phyloP scores from a whole-genome alignment of 2,888 invertebrate genomes.

The Formica aserva region DNA sequence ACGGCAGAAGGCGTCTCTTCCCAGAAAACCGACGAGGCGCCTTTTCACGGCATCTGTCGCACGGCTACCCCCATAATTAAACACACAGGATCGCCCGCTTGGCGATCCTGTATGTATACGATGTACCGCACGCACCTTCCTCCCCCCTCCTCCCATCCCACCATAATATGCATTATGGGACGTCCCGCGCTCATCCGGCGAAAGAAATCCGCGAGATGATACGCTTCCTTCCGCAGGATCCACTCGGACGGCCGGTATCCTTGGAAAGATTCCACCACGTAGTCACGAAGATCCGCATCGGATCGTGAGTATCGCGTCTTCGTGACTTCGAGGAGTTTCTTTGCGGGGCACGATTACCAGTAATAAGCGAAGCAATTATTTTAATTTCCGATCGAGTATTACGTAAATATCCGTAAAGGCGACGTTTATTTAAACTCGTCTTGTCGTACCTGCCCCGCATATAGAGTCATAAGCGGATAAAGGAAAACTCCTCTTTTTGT shows the following conservation, averaged over 20 bases:
- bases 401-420: slow-evolving; percentile 67
- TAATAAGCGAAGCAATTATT: slow-evolving; percentile 73
- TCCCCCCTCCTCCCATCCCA: too few relatives aligned
- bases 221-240: slow-evolving; percentile 50
- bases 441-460: slow-evolving; percentile 29
- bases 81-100: slow-evolving; percentile 65
- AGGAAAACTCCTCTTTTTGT: background rate
- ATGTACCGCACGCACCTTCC: slow-evolving; percentile 23
- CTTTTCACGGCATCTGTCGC: slow-evolving; percentile 78
- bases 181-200: slow-evolving; percentile 33
- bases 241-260: slow-evolving; percentile 45
- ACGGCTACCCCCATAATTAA: slow-evolving; percentile 76
- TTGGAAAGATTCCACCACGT: slow-evolving; percentile 33
- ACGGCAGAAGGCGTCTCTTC: slow-evolving; percentile 51
- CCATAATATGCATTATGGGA: background rate
- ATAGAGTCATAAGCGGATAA: slow-evolving; percentile 21
- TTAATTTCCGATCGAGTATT: slow-evolving; percentile 56
- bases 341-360: slow-evolving; percentile 64
- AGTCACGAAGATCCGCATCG: slow-evolving; percentile 62
- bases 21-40: slow-evolving; percentile 74
- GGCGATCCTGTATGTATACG: slow-evolving; percentile 61
- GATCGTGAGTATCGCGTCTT: slow-evolving; percentile 53
- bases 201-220: slow-evolving; percentile 49
- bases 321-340: slow-evolving; percentile 60
- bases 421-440: slow-evolving; percentile 62